Conservation (phyloP, 2,888 invertebrate genomes). For the Zaprionus lineosus region DNA sequence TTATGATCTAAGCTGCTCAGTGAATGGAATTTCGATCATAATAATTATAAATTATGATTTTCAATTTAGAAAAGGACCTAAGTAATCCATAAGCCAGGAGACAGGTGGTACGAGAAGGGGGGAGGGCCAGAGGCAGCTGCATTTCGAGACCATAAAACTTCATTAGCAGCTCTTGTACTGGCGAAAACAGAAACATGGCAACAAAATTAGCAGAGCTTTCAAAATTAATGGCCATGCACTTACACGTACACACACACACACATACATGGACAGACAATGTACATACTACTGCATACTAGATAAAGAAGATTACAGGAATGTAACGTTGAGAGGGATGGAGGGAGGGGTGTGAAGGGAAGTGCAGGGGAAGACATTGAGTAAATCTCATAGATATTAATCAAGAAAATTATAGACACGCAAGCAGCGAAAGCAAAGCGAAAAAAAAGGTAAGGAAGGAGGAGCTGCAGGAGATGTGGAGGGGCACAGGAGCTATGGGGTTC, state of each 20-base stretch:
- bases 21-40: conserved; percentile 9
- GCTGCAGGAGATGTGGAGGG: too few species aligned
- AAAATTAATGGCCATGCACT: conserved; percentile 64
- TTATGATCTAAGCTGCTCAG: too few species aligned
- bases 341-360: too few species aligned
- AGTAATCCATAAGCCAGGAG: conserved; percentile 17
- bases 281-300: too few species aligned
- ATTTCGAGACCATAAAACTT: conserved; percentile 67
- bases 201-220: conserved; percentile 69
- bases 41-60: conserved; percentile 46
- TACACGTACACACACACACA: conserved; percentile 2
- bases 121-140: conserved; percentile 50
- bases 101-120: background rate
- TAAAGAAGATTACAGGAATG: too few species aligned
- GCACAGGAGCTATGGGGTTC: too few species aligned
- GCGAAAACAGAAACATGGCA: conserved; percentile 23
- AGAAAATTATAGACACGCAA: conserved; percentile 66
- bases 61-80: conserved; percentile 51
- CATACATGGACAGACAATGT: background rate
- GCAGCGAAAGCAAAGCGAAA: conserved; percentile 6
- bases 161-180: conserved; percentile 54
- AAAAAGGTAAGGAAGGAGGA: too few species aligned
- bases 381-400: conserved; percentile 74
- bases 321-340: background rate
- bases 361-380: conserved; percentile 55